Evolutionary conservation across 2,113 vertebrate genomes (phyloP), one percentile per base, ranked within the genome.

Genomic region (Coregonus clupeaformis): DNA sequence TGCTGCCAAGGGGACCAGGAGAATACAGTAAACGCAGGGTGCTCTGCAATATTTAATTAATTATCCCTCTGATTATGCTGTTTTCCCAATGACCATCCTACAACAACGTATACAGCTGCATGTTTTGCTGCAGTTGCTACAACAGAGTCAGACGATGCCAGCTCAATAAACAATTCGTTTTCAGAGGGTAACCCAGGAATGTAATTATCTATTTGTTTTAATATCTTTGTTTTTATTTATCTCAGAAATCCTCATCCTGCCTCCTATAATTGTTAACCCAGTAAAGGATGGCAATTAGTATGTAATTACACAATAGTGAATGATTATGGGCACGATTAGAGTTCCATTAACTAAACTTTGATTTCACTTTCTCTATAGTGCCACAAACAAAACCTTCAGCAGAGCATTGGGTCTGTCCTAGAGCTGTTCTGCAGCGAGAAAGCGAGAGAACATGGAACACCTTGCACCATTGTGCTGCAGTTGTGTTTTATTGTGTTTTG

Each of bases 21-120:
- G 84, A 85, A 90, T 90, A 82, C 80, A 85, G 5, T 87, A 86
- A 84, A 74, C 76, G 1, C 75, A 82, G 85, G 74, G 77, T 80
- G 79, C 77, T 83, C 45, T 27, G 81, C 77, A 42, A 82, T 78
- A 88, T 88, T 86, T 80, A 85, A 83, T 90, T 86, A 88, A 87
- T 90, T 84, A 76, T 79, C 72, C 77, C 80, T 78, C 80, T 86
- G 80, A 75, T 86, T 85, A 86, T 77, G 73, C 22, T 82, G 29
- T 68, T 45, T 32, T 72, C 74, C 72, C 72, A 79, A 72, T 81
- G 73, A 85, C 74, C 70, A 78, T 83, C 74, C 78, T 76, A 83
- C 63, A 57, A 36, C 32, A 73, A 78, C 32, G 69, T 30, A 5
- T 20, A 32, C 5, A 20, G 64, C 16, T 66, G 18, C 16, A 30